Evolutionary conservation across 2,797 vertebrate genomes (phyloP), one percentile per base, ranked within the genome.

Genomic region (Notolepis coatsorum): DNA sequence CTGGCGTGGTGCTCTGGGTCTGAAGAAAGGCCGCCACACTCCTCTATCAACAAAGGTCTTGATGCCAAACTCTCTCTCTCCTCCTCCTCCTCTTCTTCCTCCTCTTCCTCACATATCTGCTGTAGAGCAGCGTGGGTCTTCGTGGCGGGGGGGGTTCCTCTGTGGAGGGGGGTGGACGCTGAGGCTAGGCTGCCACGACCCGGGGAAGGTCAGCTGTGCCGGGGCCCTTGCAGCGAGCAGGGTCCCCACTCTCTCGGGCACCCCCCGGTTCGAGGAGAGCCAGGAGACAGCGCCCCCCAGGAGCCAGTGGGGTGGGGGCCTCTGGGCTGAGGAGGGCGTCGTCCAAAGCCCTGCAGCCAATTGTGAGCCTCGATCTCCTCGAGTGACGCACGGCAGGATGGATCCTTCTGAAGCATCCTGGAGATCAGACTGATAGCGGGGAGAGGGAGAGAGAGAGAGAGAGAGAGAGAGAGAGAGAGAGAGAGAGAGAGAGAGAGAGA

Each of bases 361-460:
- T 70, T 0, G 10, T 96, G 95, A 53, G 83, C 69, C 79, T 95
- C 92, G 0, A 96, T 96, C 73, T 95, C 85, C 38, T 90, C 83
- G 17, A 96, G 89, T 0, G 94, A 92, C 0, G 94, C 94, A 1
- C 95, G 91, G 27, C 62, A 54, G 59, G 73, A 87, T 0, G 95
- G 95, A 65, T 95, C 92, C 52, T 93, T 93, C 90, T 95, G 94
- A 39, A 96, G 91, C 95, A 96, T 96, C 72, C 86, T 93, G 52
- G 93, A 91, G 82, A 96, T 95, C 71, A 96, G 85, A 55, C 95
- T 96, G 81, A 30, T 1, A 21, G 25, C 9, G 8, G 30, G 39
- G 21, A 57, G 6, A 61, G 41, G 61, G 20, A 35, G 6, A 62
- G 7, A 33, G 9, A 51, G 35, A 30, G 33, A 54, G n/a, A 7